A percentile compares a stretch with the other conserved stretches of the same genome.
Conservation (phyloP, 2,888 invertebrate species). For the Xestia ashworthii region DNA sequence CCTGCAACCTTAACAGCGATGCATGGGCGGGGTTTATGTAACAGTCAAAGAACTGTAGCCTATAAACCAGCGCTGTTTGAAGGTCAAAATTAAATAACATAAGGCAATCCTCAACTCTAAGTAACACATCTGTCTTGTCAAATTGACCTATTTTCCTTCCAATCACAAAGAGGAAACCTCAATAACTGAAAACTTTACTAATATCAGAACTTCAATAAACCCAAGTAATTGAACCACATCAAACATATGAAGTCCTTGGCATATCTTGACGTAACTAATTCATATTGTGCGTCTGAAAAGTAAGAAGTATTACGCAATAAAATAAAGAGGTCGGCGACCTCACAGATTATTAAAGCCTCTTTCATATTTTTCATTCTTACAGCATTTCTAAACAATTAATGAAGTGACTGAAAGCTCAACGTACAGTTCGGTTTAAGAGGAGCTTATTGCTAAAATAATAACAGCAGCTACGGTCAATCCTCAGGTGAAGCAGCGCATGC, state of each 20-base stretch:
- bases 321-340: neutral
- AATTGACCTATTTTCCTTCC: neutral
- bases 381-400: slow-evolving; percentile 25
- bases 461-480: no score
- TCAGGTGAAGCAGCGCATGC: no score
- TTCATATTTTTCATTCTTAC: neutral
- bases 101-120: neutral
- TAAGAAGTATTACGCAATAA: slow-evolving; percentile 6
- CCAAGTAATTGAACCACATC: neutral
- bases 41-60: neutral
- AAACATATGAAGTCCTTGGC: neutral
- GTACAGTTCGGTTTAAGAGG: neutral
- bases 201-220: neutral
- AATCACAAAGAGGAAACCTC: neutral
- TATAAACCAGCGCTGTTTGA: neutral
- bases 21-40: neutral
- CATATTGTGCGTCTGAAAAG: slow-evolving; percentile 21
- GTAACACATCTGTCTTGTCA: neutral
- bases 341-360: slow-evolving; percentile 12
- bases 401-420: neutral
- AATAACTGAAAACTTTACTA: neutral
- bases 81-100: neutral
- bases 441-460: no score
- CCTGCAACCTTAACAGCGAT: neutral
- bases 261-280: neutral